Base-by-base conservation (phyloP, 2,888 invertebrate genomes). In the Agrochola lychnidis region DNA sequence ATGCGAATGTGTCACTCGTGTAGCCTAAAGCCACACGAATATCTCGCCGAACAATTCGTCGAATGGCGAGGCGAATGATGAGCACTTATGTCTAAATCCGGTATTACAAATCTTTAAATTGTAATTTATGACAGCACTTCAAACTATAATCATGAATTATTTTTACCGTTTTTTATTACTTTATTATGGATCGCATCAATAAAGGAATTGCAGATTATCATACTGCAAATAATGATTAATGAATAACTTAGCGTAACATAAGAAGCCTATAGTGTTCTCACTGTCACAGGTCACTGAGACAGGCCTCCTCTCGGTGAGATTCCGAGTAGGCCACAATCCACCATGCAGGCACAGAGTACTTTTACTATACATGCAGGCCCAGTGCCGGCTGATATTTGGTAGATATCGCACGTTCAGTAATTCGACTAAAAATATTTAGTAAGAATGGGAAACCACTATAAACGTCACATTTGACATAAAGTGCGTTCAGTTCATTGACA, bases 401-500 rank as follows among this genome's bases (percentile, higher is more conserved):
- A 5, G 48, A 48, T 48, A 6, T 16, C 48, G 1, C 16, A 48
- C 1, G 45, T 45, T 45, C 14, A 45, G 2, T 51, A 53, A n/a
- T n/a, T 78, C 69, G 42, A 51, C 68, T 76, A 59, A 66, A 68
- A 53, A 45, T 57, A 1, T 62, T 61, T 61, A 14, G 14, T 40
- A n/a, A 7, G 10, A 12, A 48, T 14, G 22, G 6, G 22, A 42
- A 9, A 53, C 67, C 59, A 53, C 42, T 68, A 42, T 62, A 22
- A 40, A 63, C 14, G 57, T 78, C 45, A 72, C 22, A n/a, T n/a
- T 40, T 56, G 25, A 22, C 10, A 25, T 19, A 14, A 51, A 22
- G 68, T 30, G 63, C 40, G 45, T 79, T 82, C 69, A 40, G 3
- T 69, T 76, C 3, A 64, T 48, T 30, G 45, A 10, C 9, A 7